Conservation (phyloP, 2,113 vertebrate genomes). For the Phalacrocorax brasilianus region DNA sequence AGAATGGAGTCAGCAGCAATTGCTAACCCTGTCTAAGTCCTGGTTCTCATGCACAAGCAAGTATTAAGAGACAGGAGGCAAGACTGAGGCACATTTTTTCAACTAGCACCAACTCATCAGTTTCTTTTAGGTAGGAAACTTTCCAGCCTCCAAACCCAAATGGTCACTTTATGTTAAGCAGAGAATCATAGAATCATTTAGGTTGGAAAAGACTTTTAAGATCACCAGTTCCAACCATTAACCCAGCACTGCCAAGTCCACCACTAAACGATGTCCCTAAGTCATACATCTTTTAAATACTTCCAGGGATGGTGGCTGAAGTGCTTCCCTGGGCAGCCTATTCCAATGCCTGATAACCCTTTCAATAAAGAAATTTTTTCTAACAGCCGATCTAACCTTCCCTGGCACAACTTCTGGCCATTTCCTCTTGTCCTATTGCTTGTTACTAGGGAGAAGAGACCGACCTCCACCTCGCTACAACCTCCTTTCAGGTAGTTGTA, state of each 20-base stretch:
- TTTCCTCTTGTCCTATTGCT: neutral
- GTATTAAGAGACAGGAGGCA: neutral
- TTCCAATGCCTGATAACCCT: neutral
- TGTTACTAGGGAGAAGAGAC: neutral
- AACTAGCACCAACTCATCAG: neutral
- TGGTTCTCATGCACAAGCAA: neutral
- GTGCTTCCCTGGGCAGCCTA: neutral
- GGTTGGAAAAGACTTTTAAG: neutral
- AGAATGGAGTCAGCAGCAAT: neutral
- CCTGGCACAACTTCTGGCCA: accelerated
- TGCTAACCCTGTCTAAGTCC: neutral
- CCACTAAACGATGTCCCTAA: neutral
- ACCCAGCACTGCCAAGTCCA: neutral
- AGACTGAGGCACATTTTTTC: neutral
- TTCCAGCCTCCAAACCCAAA: neutral
- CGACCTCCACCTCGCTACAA: neutral
- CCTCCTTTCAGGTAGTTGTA: neutral
- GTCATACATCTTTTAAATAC: neutral
- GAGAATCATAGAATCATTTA: neutral
- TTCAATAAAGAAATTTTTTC: neutral
- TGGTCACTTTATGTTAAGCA: neutral
- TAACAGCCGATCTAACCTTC: neutral
- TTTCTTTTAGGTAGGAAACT: neutral
- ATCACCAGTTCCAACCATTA: neutral
- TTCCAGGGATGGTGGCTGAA: neutral